Evolutionary conservation across 1,140 invertebrate genomes (phyloP), one percentile per base, ranked within the genome.

Genomic region (Drosophila persimilis): DNA sequence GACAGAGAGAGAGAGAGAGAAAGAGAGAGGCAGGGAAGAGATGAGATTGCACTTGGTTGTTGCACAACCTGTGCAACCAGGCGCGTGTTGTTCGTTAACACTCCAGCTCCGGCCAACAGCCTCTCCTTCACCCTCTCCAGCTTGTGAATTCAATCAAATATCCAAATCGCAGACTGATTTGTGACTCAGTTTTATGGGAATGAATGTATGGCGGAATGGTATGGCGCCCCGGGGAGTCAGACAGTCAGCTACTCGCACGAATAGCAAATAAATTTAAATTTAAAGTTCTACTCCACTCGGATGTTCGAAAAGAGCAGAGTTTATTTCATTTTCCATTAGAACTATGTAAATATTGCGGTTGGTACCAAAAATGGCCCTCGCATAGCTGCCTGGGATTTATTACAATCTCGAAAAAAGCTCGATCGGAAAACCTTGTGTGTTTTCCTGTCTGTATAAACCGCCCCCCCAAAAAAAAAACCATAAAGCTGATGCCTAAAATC

Each of bases 361-460:
- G 44, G 24, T 26, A 9, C 20, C 6, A 11, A 29, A 31, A 6
- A 15, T 24, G n/a, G n/a, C 3, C 22, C 20, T 35, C 26, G 43
- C 35, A 63, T 55, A 20, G n/a, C 24, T 50, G 24, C 11, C 13
- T 20, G 41, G 24, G 15, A 56, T 56, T 56, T 56, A 4, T 20
- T 6, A 5, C 41, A 17, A 15, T 11, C 17, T 39, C 6, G 7
- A 8, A 20, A 20, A n/a, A 31, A 15, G 17, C 69, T 45, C 60
- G 57, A 46, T 72, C 44, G 31, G 35, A 57, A 44, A 29, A 61
- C 65, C 61, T 75, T 78, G 70, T 67, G 44, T 20, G 45, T 6
- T 58, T 45, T 7, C n/a, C 13, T 6, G 11, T n/a, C 11, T 22
- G 26, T 63, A 48, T 73, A 17, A 17, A 17, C 17, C 17, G 0